Conservation (phyloP, 2,888 invertebrate species). For the Hedya salicella region DNA sequence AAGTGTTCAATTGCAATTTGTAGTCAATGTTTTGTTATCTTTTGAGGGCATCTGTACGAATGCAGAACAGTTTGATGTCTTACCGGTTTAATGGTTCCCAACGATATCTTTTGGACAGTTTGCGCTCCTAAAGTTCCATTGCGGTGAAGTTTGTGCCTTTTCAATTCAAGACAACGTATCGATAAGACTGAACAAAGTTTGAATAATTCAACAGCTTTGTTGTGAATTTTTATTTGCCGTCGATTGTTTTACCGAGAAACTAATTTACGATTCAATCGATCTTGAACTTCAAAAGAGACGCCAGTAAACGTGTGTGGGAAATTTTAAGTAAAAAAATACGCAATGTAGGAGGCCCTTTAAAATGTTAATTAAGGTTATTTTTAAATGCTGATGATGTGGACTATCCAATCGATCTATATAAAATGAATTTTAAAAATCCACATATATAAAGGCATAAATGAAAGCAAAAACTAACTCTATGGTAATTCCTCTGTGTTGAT, state of each 20-base stretch:
- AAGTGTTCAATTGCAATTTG: conserved; percentile 20
- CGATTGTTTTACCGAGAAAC: conserved; percentile 30
- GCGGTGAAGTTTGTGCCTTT: not conserved
- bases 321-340: not conserved
- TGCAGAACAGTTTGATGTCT: conserved; percentile 4
- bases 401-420: not conserved
- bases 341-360: too few species aligned
- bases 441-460: not conserved
- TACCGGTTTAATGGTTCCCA: not conserved
- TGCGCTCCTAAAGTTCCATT: not conserved
- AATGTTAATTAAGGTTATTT: not conserved
- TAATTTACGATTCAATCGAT: conserved; percentile 35
- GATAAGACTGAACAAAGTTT: not conserved
- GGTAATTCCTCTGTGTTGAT: not conserved
- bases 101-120: not conserved
- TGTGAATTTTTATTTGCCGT: conserved; percentile 6
- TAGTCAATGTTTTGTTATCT: not conserved
- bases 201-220: conserved; percentile 30
- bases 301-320: conserved; percentile 30
- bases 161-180: not conserved
- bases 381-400: not conserved
- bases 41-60: conserved; percentile 10
- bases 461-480: not conserved
- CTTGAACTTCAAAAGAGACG: conserved; percentile 37
- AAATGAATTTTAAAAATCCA: not conserved